These are phyloP conservation scores for Fregata magnificens DNA, from an alignment of 2,113 vertebrate genomes.

Conservation along the genomic window DNA sequence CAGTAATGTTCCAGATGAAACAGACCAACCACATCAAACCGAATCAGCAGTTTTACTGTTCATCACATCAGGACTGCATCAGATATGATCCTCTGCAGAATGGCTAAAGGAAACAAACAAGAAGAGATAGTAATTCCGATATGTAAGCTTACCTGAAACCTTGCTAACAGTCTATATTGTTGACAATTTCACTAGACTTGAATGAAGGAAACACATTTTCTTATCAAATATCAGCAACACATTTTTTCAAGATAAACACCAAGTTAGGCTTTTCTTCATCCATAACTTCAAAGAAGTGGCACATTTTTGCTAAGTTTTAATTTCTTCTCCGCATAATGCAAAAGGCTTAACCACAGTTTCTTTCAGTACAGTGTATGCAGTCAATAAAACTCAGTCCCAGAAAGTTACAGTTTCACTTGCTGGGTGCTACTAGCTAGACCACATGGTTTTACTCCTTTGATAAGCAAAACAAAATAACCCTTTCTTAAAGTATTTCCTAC, in stretches of 20 bases:
- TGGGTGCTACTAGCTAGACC: background rate
- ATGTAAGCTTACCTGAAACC: background rate
- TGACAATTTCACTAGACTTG: background rate
- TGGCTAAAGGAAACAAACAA: background rate
- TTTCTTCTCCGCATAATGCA: background rate
- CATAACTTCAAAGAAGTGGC: background rate
- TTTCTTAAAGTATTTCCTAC: background rate
- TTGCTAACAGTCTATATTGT: background rate
- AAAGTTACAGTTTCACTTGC: background rate
- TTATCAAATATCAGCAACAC: background rate
- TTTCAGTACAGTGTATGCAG: background rate
- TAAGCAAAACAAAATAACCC: background rate
- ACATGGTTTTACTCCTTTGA: background rate
- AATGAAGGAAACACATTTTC: background rate
- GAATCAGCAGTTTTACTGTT: background rate
- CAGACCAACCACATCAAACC: background rate
- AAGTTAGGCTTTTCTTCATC: background rate
- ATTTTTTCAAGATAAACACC: background rate
- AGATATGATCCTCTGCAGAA: background rate
- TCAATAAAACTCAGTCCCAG: background rate
- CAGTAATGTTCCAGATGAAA: background rate
- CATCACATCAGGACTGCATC: background rate
- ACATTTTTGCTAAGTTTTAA: background rate
- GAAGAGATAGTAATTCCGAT: background rate
- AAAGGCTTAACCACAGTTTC: background rate